Conservation (phyloP, 1,140 invertebrate genomes). For the Drosophila subpulchrella region DNA sequence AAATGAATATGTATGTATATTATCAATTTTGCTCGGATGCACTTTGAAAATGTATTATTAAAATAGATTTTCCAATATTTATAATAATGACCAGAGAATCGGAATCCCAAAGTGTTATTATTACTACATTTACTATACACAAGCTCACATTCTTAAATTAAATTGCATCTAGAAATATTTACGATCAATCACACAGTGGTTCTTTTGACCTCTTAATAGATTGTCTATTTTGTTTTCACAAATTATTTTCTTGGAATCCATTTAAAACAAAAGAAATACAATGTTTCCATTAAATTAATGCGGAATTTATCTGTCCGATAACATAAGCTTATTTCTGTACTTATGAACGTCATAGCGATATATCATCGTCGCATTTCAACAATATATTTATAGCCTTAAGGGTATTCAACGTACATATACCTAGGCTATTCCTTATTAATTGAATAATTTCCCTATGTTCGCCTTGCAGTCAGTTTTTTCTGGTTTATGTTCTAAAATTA, state of each 20-base stretch:
- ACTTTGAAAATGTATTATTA: too few species aligned
- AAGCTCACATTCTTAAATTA: too few species aligned
- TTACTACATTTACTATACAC: too few species aligned
- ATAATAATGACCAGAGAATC: too few species aligned
- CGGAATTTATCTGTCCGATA: conserved; percentile 20
- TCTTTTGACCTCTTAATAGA: not conserved
- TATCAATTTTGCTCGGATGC: too few species aligned
- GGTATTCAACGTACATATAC: conserved; percentile 1
- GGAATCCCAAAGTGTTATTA: too few species aligned
- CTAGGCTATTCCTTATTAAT: conserved; percentile 3
- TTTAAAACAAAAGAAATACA: not conserved
- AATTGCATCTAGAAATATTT: not conserved
- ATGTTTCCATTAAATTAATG: not conserved
- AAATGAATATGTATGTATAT: too few species aligned
- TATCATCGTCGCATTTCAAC: not conserved
- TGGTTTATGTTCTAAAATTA: conserved; percentile 11
- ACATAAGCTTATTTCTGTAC: not conserved
- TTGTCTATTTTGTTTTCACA: not conserved
- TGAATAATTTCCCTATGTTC: conserved; percentile 4
- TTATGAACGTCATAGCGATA: conserved; percentile 14
- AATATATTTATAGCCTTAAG: conserved; percentile 16
- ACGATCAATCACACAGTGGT: not conserved
- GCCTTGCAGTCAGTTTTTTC: not conserved
- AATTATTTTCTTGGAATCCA: conserved; percentile 14
- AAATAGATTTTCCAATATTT: too few species aligned